These are phyloP conservation scores for Labeo catla DNA, from an alignment of 2,113 vertebrate genomes.

Conservation along the genomic window DNA sequence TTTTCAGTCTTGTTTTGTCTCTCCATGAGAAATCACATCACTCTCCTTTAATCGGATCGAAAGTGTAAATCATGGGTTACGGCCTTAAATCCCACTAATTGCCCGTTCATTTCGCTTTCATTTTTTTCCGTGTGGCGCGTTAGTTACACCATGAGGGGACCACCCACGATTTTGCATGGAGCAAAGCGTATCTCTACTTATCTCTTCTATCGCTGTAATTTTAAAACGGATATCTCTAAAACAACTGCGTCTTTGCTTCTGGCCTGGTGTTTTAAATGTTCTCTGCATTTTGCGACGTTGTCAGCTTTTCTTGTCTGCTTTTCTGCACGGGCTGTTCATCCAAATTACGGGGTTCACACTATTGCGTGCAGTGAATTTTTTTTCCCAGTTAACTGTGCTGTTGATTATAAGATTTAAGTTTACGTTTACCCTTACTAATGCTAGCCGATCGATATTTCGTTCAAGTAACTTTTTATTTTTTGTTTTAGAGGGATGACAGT, in stretches of 20 bases:
- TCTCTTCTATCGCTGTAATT: slow-evolving; percentile 12
- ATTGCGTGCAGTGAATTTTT: background rate
- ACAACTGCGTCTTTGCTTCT: background rate
- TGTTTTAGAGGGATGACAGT: too few species aligned
- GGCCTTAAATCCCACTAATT: slow-evolving; percentile 49
- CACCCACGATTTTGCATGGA: slow-evolving; percentile 63
- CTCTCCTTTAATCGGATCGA: slow-evolving; percentile 54
- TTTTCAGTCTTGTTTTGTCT: slow-evolving; percentile 17
- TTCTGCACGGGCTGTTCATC: background rate
- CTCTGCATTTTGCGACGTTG: background rate
- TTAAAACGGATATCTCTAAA: slow-evolving; percentile 15
- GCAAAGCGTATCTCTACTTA: slow-evolving; percentile 36
- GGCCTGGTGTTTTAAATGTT: background rate
- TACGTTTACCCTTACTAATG: background rate
- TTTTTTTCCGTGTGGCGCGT: slow-evolving; percentile 50
- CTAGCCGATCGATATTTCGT: background rate
- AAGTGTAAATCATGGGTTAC: slow-evolving; percentile 58
- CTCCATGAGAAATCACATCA: slow-evolving; percentile 39
- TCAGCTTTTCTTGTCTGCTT: background rate
- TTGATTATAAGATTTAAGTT: background rate
- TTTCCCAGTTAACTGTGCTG: background rate
- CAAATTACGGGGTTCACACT: background rate
- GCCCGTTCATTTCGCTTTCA: slow-evolving; percentile 51
- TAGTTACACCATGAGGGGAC: slow-evolving; percentile 65
- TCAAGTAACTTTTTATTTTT: background rate